Evolutionary conservation across 1,140 invertebrate genomes (phyloP).

Genomic region (Drepana arcuata): DNA sequence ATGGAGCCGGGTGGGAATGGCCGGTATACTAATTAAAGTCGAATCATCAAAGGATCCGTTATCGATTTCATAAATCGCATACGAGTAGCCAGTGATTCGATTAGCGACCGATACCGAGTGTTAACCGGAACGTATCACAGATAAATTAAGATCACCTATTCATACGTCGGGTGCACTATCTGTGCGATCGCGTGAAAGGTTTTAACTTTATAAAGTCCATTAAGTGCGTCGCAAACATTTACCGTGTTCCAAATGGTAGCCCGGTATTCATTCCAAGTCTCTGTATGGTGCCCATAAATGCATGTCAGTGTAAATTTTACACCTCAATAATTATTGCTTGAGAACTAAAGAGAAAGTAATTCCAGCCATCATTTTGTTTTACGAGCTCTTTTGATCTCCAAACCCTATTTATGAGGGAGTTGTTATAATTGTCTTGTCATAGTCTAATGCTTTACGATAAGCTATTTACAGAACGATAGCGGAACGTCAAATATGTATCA

Average conservation of each 20-base stretch:
- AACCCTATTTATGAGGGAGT: slow-evolving; percentile 38
- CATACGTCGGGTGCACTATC: slow-evolving; percentile 51
- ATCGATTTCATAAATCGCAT: slow-evolving; percentile 46
- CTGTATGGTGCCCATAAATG: slow-evolving; percentile 29
- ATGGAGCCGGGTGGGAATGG: slow-evolving; percentile 2
- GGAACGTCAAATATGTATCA: too few species aligned
- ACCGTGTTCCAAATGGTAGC: slow-evolving; percentile 30
- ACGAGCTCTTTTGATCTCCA: slow-evolving; percentile 38
- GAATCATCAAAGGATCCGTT: slow-evolving; percentile 27
- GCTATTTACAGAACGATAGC: too few species aligned
- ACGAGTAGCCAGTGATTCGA: slow-evolving; percentile 45
- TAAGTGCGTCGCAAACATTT: slow-evolving; percentile 44
- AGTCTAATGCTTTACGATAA: too few species aligned
- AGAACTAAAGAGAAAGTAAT: slow-evolving; percentile 34
- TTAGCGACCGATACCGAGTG: slow-evolving; percentile 46
- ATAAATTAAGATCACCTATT: slow-evolving; percentile 68
- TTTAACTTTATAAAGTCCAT: slow-evolving; percentile 50
- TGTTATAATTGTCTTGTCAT: slow-evolving; percentile 26
- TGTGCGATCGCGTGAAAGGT: slow-evolving; percentile 45
- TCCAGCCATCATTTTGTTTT: slow-evolving; percentile 35
- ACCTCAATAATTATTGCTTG: slow-evolving; percentile 39
- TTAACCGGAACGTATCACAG: slow-evolving; percentile 56
- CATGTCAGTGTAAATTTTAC: slow-evolving; percentile 51
- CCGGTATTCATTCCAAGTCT: slow-evolving; percentile 17
- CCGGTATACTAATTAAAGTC: slow-evolving; percentile 16